Evolutionary conservation across 2,797 vertebrate species (phyloP).

Genomic region (Muscicapa comitata): DNA sequence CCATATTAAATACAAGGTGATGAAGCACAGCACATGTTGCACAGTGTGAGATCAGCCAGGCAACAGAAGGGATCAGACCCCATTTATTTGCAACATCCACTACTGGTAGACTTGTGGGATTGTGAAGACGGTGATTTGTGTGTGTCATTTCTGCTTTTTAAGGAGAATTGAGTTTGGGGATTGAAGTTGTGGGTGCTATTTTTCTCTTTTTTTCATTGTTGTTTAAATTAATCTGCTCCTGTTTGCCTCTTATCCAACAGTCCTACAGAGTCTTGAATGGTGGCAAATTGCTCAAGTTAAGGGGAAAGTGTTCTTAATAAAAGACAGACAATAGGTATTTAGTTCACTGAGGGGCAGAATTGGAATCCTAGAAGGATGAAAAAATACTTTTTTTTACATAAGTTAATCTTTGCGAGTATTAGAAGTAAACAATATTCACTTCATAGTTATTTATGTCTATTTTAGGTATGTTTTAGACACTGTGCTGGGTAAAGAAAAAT

Average conservation of each 20-base stretch:
- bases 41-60: background rate
- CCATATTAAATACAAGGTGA: background rate
- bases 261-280: background rate
- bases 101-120: background rate
- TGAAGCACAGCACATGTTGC: background rate
- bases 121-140: background rate
- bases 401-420: background rate
- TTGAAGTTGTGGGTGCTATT: background rate
- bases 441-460: background rate
- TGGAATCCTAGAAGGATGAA: background rate
- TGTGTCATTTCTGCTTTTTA: background rate
- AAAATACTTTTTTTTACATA: background rate
- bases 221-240: background rate
- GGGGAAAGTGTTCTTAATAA: background rate
- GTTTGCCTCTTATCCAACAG: background rate
- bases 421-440: background rate
- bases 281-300: background rate
- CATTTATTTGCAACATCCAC: background rate
- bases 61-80: background rate
- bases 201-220: background rate
- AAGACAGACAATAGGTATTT: background rate
- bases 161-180: background rate
- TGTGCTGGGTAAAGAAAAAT: background rate
- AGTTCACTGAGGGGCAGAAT: background rate
- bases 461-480: background rate